These are phyloP conservation scores for Mirounga angustirostris DNA, from an alignment of 2,113 vertebrate genomes.

Conservation along the genomic window DNA sequence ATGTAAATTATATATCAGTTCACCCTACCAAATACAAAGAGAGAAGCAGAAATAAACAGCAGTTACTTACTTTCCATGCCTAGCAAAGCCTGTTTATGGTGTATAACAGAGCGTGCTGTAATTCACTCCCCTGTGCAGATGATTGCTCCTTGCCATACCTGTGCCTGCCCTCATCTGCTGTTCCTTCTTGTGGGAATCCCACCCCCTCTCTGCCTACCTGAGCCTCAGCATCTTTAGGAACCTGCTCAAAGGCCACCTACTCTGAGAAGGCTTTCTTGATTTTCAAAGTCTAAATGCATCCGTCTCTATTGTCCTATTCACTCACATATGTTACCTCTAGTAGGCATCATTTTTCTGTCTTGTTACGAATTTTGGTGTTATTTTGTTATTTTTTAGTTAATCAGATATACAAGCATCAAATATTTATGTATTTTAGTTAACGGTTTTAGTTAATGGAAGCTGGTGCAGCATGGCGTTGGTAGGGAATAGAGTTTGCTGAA, in stretches of 20 bases:
- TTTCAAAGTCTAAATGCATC: not conserved
- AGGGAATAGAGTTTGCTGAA: not conserved
- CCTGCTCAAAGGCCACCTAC: not conserved
- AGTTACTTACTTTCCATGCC: not conserved
- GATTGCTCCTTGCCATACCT: not conserved
- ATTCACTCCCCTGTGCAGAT: not conserved
- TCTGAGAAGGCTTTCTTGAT: not conserved
- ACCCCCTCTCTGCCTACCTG: not conserved
- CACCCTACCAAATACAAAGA: not conserved
- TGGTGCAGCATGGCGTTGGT: not conserved
- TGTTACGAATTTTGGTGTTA: not conserved
- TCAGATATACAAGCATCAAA: not conserved
- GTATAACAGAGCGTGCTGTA: not conserved
- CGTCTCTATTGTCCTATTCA: not conserved
- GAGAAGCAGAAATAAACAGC: not conserved
- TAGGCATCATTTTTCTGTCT: not conserved
- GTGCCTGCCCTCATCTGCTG: not conserved
- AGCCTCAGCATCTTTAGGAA: not conserved
- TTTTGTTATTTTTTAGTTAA: not conserved
- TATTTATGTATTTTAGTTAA: not conserved
- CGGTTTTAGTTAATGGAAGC: not conserved
- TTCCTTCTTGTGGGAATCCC: not conserved
- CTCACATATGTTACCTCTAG: not conserved
- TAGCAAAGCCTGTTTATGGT: not conserved
- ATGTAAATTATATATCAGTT: conserved; percentile 14